Base-by-base conservation (phyloP, 2,888 invertebrate species). In the Listrodromus nycthemerus region DNA sequence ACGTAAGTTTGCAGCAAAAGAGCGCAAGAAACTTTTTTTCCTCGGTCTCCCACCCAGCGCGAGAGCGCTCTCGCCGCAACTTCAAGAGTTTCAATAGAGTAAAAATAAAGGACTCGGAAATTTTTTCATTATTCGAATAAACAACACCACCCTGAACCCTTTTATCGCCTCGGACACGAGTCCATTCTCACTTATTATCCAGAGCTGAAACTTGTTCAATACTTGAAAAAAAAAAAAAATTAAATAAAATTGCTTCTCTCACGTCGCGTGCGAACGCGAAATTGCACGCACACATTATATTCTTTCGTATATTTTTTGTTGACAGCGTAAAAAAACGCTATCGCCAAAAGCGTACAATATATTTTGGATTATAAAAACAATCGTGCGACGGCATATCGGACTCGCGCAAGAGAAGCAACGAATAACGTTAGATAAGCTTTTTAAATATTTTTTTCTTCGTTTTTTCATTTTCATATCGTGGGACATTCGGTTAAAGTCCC, bases 151-250 rank as follows among this genome's bases (percentile, higher is more conserved):
- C 78, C 83, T 70, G 65, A 67, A 61, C 63, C 69, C 63, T 21
- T 71, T 55, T 19, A 61, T 61, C 61, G 74, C 77, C 65, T 61
- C 65, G 85, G 85, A 85, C 87, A 74, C 74, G 74, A 75, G 74
- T 75, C 86, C 85, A 82, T 83, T 83, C 74, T 87, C 86, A 79
- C 84, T 88, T 84, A 86, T 82, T 85, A 66, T 66, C 76, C 65
- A 90, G 92, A 93, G 92, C 92, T 93, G 93, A 92, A 92, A 93
- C 92, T 92, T 93, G 93, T 93, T 93, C 93, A 93, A 93, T 93
- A 75, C 81, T 24, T 58, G 37, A 45, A 50, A 65, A 45, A 76
- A 73, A 45, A 70, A 21, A 16, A 74, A 67, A 77, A 65, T 24
- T 41, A 24, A 41, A 27, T 50, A 61, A 73, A 24, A 76, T 10